Base-by-base conservation (phyloP, 1,140 invertebrate genomes). In the Phymastichus coffea region DNA sequence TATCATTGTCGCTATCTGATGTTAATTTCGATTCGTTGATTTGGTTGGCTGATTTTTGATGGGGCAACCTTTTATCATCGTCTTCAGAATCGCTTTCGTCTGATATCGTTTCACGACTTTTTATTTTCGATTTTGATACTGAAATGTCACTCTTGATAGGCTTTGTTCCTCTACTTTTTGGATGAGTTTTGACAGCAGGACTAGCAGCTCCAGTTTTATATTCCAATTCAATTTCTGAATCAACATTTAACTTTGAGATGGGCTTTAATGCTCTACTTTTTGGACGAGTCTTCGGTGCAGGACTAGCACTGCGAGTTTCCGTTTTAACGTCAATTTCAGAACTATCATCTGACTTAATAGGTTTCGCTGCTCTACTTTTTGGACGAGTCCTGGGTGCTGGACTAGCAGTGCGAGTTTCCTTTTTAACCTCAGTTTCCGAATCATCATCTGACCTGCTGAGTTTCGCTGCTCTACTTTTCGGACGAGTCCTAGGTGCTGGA, bases 261-360 rank as follows among this genome's bases (percentile, higher is more conserved):
- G 15, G 35, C 9, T 35, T 49, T 2, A 46, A 1, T 58, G 58
- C 1, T 64, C 57, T 1, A 65, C 49, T 40, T 65, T 62, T 30
- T 62, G 54, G 4, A 65, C 61, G 10, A 65, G 25, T 7, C 52
- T 30, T 9, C 64, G 56, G 7, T 60, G 60, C 12, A 67, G 55
- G 9, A 63, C 61, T 44, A 1, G 3, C 14, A 1, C 12, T 25
- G 12, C 17, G 17, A 2, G 17, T 9, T 7, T 10, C 7, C 22
- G 14, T 19, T 19, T 9, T 19, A 41, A 15, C 38, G 9, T 44
- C 41, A 44, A 38, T 12, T 8, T 53, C 25, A 9, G 51, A 26
- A 26, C 41, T 38, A 53, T 19, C 38, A 23, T 53, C 51, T 15
- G 38, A 41, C 15, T 37, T 37, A 14, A 14, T n/a, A 4, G 15